Percentiles rank a stretch among this genome's conserved stretches.
phyloP scores from a whole-genome alignment of 2,113 vertebrate species.

The Antechinus flavipes region DNA sequence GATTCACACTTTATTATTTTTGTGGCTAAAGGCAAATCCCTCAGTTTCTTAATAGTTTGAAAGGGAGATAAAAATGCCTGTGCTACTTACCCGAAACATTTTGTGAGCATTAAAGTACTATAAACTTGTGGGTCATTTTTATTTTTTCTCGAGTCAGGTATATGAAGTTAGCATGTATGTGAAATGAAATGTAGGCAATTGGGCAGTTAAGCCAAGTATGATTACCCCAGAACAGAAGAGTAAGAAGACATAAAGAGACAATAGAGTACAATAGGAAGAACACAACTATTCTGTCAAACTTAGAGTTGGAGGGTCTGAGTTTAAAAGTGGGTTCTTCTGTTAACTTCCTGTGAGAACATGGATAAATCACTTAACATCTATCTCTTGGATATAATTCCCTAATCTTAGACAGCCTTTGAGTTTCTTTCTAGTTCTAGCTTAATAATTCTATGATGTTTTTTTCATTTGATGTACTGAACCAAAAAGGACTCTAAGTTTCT shows the following conservation, averaged over 20 bases:
- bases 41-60: neutral
- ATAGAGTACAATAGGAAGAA: neutral
- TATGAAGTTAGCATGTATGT: neutral
- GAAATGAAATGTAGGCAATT: neutral
- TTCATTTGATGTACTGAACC: neutral
- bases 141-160: neutral
- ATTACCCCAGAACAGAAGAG: neutral
- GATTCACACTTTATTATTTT: neutral
- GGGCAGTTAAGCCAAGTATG: neutral
- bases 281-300: neutral
- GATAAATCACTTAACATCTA: neutral
- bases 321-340: neutral
- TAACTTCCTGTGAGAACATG: neutral
- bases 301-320: neutral
- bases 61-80: neutral
- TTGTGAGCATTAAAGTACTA: neutral
- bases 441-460: neutral
- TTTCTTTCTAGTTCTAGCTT: neutral
- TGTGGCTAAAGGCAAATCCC: neutral
- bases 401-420: neutral
- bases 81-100: neutral
- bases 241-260: neutral
- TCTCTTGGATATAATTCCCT: constrained; percentile 3
- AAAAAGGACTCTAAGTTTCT: too few relatives aligned
- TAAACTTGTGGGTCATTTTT: neutral